phyloP scores from a whole-genome alignment of 2,113 vertebrate species.

The Acrocephalus arundinaceus region DNA sequence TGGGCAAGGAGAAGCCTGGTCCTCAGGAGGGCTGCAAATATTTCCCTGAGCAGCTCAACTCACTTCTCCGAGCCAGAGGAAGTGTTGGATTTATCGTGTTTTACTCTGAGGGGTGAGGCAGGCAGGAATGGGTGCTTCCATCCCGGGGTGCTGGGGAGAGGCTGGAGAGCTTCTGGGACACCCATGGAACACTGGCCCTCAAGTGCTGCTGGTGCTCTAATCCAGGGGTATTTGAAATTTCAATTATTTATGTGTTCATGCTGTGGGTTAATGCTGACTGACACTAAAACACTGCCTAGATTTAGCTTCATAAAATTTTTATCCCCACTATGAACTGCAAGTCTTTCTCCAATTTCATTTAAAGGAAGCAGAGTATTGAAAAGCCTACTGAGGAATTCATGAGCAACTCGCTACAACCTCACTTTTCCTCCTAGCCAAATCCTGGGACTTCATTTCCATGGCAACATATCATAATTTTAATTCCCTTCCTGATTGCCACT shows the following conservation, averaged over 20 bases:
- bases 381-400: constrained; percentile 61
- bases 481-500: constrained; percentile 44
- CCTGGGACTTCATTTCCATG: constrained; percentile 65
- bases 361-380: constrained; percentile 60
- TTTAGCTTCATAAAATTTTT: constrained; percentile 94
- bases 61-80: neutral
- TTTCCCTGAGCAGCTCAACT: neutral
- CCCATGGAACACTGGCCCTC: neutral
- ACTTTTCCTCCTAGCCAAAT: constrained; percentile 61
- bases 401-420: constrained; percentile 55
- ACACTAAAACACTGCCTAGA: constrained; percentile 94
- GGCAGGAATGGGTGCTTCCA: neutral
- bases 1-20: neutral
- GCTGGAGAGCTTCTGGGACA: neutral
- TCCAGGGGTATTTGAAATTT: constrained; percentile 70
- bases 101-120: neutral
- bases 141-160: neutral
- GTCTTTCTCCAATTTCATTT: constrained; percentile 68
- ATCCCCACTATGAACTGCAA: constrained; percentile 75
- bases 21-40: neutral
- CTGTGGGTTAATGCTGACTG: constrained; percentile 89
- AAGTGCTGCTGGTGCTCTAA: neutral
- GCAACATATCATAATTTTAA: constrained; percentile 66
- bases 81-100: neutral
- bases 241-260: constrained; percentile 88